These are phyloP conservation scores for Oncorhynchus gorbuscha DNA, from an alignment of 2,113 vertebrate species.

Conservation along the genomic window DNA sequence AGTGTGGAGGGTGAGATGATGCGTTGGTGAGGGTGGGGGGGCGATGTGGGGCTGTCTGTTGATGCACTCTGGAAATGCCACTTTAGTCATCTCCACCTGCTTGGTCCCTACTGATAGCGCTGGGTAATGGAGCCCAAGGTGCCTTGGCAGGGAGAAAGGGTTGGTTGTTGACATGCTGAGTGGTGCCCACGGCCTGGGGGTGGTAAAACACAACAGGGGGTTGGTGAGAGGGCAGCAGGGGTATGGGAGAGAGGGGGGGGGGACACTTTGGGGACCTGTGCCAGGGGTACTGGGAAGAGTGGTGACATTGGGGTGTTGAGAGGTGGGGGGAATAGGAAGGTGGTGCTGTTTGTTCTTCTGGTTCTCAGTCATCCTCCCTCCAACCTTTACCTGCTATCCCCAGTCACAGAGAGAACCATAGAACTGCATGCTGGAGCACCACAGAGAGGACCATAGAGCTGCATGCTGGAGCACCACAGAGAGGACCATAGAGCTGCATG, in stretches of 20 bases:
- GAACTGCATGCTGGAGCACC: not conserved
- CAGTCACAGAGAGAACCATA: not conserved
- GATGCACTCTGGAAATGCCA: constrained; percentile 88
- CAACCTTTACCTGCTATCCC: constrained; percentile 50
- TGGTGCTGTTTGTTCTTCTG: constrained; percentile 57
- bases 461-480: too few species aligned
- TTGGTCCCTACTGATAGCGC: constrained; percentile 76
- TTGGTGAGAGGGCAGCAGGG: not conserved
- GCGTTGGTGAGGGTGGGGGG: not conserved
- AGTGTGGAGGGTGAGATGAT: not conserved
- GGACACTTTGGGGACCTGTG: constrained; percentile 34
- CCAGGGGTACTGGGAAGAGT: constrained; percentile 8
- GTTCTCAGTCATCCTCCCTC: constrained; percentile 52
- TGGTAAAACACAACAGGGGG: constrained; percentile 34
- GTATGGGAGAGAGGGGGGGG: not conserved
- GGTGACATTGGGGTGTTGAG: not conserved
- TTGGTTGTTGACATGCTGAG: constrained; percentile 33
- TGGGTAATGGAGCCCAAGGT: constrained; percentile 72
- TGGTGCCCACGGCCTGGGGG: constrained; percentile 16
- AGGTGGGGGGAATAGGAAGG: too few species aligned
- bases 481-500: too few species aligned
- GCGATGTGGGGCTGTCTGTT: constrained; percentile 75
- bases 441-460: not conserved
- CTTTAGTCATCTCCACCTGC: constrained; percentile 76
- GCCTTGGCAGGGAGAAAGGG: constrained; percentile 49